A percentile compares a stretch with the other conserved stretches of the same genome.
These are phyloP conservation scores for Cliona cf. orientalis DNA, from an alignment of 37 sponge, comb jelly and placozoan genomes.

Conservation along the genomic window DNA sequence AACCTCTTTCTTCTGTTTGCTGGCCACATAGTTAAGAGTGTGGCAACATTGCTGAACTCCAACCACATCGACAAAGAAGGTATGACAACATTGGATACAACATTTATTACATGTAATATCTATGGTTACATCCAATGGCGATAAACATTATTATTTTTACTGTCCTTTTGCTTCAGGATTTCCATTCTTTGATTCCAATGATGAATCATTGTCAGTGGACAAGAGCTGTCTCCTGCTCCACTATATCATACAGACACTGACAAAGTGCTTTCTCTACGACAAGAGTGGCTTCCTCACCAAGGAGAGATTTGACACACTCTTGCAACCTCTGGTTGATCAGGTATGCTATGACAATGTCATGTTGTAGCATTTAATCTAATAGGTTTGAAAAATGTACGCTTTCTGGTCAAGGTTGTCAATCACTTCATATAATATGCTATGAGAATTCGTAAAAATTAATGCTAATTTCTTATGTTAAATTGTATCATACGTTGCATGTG, in stretches of 20 bases:
- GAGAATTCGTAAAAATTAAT: too few relatives aligned
- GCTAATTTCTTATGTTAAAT: too few relatives aligned
- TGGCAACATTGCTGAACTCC: conserved; percentile 36
- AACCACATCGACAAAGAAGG: conserved; percentile 42
- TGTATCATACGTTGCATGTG: not conserved
- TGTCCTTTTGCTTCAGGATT: not conserved
- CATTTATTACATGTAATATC: not conserved
- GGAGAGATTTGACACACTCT: conserved; percentile 69
- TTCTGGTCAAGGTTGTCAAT: too few relatives aligned
- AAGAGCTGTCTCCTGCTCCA: conserved; percentile 34
- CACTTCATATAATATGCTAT: too few relatives aligned
- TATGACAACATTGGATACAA: conserved; percentile 10
- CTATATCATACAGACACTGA: conserved; percentile 56
- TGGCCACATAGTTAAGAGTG: conserved; percentile 67
- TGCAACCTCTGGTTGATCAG: conserved; percentile 74
- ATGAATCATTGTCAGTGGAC: not conserved
- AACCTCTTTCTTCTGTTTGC: conserved; percentile 77
- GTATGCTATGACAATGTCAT: too few relatives aligned
- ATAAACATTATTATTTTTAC: not conserved
- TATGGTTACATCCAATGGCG: not conserved
- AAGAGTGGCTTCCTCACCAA: conserved; percentile 63
- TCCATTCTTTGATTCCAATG: not conserved
- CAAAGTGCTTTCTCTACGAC: conserved; percentile 74
- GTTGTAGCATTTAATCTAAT: too few relatives aligned
- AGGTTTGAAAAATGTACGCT: too few relatives aligned